These are phyloP conservation scores for Sinocyclocheilus anshuiensis DNA, from an alignment of 2,113 vertebrate species.

Conservation along the genomic window DNA sequence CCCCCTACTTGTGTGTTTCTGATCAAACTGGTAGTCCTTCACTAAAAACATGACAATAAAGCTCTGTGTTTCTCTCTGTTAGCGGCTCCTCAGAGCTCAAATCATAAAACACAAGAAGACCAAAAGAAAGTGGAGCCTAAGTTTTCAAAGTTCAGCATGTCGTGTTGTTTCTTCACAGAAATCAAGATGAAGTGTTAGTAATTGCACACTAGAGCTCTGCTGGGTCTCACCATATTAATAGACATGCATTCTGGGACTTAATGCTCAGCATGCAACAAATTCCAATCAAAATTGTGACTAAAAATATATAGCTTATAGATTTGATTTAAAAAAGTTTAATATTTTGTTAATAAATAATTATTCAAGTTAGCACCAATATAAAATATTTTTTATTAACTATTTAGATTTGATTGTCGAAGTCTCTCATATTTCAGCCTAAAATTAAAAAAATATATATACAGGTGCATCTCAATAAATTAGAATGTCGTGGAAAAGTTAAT, in stretches of 20 bases:
- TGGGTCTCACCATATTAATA: background rate
- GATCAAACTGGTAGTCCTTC: background rate
- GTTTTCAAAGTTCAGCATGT: background rate
- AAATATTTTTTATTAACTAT: too few relatives aligned
- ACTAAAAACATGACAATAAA: background rate
- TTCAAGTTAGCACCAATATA: too few relatives aligned
- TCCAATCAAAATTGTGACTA: background rate
- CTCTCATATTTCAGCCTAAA: too few relatives aligned
- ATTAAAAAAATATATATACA: too few relatives aligned
- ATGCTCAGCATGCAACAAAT: background rate
- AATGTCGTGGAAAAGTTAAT: too few relatives aligned
- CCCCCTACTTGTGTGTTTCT: background rate
- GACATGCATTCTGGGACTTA: background rate
- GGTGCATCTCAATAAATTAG: too few relatives aligned
- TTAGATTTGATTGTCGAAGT: too few relatives aligned
- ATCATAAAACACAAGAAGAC: background rate
- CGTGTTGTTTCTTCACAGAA: background rate
- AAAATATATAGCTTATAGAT: background rate
- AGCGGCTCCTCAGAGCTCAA: background rate
- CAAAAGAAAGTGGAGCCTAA: background rate
- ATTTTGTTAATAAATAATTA: too few relatives aligned
- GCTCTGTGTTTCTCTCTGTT: background rate
- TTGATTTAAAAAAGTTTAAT: too few relatives aligned
- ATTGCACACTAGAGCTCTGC: background rate
- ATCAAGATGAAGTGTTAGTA: background rate